These are phyloP conservation scores for Thunnus albacares DNA, from an alignment of 2,797 vertebrate genomes.

Conservation along the genomic window DNA sequence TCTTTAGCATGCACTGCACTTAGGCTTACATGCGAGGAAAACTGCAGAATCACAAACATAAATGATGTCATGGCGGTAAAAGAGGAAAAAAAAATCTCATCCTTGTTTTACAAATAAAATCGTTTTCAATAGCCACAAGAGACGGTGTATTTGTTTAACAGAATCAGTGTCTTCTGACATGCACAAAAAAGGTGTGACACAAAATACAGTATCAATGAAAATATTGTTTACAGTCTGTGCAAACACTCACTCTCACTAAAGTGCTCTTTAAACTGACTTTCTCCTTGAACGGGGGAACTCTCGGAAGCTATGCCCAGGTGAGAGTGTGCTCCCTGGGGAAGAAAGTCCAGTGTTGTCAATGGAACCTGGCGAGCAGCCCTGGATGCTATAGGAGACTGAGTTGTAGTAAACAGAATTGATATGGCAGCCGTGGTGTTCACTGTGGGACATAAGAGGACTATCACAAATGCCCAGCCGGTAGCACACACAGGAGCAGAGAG, in stretches of 20 bases:
- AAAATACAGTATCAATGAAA: slow-evolving; percentile 59
- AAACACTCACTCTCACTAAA: slow-evolving; percentile 34
- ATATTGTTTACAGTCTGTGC: slow-evolving; percentile 53
- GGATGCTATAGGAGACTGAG: slow-evolving; percentile 90
- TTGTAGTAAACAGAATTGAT: slow-evolving; percentile 89
- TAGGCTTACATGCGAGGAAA: slow-evolving; percentile 66
- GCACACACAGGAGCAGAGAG: slow-evolving; percentile 91
- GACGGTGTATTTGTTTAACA: slow-evolving; percentile 24
- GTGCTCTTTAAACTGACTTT: slow-evolving; percentile 88
- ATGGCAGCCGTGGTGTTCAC: slow-evolving; percentile 83
- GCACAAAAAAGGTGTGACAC: slow-evolving; percentile 49
- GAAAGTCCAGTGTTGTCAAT: slow-evolving; percentile 90
- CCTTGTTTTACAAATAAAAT: slow-evolving; percentile 35
- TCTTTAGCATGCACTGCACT: slow-evolving; percentile 71
- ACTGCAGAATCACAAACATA: slow-evolving; percentile 52
- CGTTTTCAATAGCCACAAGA: slow-evolving; percentile 35
- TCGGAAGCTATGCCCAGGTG: slow-evolving; percentile 81
- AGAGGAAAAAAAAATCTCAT: slow-evolving; percentile 12
- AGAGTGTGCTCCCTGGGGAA: slow-evolving; percentile 89
- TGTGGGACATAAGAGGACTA: slow-evolving; percentile 82
- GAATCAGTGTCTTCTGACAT: slow-evolving; percentile 51
- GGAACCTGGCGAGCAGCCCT: slow-evolving; percentile 85
- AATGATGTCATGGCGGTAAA: slow-evolving; percentile 17
- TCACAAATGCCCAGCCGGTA: slow-evolving; percentile 87
- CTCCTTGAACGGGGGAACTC: slow-evolving; percentile 85